Base-by-base conservation (phyloP, 2,113 vertebrate species). In the Picathartes gymnocephalus region DNA sequence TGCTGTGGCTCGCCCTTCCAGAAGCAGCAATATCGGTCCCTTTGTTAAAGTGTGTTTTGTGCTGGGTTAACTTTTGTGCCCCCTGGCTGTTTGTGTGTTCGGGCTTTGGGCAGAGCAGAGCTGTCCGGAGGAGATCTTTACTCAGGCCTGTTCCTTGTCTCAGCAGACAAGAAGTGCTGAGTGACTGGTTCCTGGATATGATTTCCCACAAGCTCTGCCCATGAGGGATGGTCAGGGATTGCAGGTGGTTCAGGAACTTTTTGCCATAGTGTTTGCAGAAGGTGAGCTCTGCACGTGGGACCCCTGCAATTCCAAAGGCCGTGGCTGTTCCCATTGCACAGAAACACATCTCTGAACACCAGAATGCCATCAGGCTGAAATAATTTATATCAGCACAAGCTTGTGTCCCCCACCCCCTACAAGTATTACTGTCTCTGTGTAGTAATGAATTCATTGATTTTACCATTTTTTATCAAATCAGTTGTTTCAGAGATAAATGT, bases 391-490 rank as follows among this genome's bases (percentile, higher is more conserved):
- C 81, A 68, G 86, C 31, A 28, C 35, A 61, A 20, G 8, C 20
- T 86, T 48, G 6, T 81, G 25, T 78, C 44, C 73, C 56, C 37
- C 5, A 45, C 54, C 15, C 33, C 24, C 17, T n/a, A 23, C 77
- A 57, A 79, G 51, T 85, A 66, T 50, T 65, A 35, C 90, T 94
- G 90, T 86, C 66, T 53, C 85, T 31, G 21, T 76, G 73, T 69
- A 94, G 94, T 97, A 97, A 98, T 97, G 96, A 97, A 96, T 57
- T 57, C 86, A 98, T 97, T 47, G 97, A 98, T 98, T 97, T 97
- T 97, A 91, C 86, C 81, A 61, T 96, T 97, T 97, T 91, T 94
- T 73, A 91, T 96, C 94, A 96, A 95, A 97, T 96, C 84, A 83
- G 89, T 97, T 94, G 92, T 96, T 98, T 97, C 92, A 91, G 95